Evolutionary conservation across 1,140 invertebrate species (phyloP).

Genomic region (Chironomus striatipennis): DNA sequence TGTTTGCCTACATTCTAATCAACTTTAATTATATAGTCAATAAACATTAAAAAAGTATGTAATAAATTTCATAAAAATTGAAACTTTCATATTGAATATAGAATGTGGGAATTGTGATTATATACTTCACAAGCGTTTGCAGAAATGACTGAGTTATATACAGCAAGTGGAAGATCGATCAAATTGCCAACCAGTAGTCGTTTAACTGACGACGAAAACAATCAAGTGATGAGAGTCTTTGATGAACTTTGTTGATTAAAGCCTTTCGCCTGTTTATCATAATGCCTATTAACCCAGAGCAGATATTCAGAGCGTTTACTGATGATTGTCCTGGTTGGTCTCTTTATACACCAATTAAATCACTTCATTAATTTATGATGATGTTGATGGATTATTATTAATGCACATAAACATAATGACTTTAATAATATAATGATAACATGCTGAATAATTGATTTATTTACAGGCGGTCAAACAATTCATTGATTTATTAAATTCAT

Average conservation of each 20-base stretch:
- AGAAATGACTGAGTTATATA: no score
- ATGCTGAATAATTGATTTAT: neutral
- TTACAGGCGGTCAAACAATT: slow-evolving; percentile 40
- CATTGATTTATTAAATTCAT: slow-evolving; percentile 38
- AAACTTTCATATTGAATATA: neutral
- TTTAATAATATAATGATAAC: neutral
- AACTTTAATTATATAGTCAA: neutral
- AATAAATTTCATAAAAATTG: neutral
- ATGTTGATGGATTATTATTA: neutral
- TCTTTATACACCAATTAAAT: neutral
- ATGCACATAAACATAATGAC: neutral
- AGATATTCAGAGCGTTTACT: neutral
- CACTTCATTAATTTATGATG: neutral
- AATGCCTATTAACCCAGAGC: slow-evolving; percentile 21
- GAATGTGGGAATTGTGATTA: neutral
- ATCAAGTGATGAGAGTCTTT: slow-evolving; percentile 22
- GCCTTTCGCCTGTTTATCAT: neutral
- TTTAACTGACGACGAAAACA: slow-evolving; percentile 21
- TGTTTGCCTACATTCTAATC: slow-evolving; percentile 1
- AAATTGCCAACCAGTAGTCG: slow-evolving; percentile 20
- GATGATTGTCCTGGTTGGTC: slow-evolving; percentile 19
- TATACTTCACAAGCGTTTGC: neutral
- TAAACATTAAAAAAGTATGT: neutral
- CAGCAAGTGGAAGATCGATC: neutral
- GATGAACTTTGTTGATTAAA: slow-evolving; percentile 14